phyloP scores from a whole-genome alignment of 2,113 vertebrate genomes.

The Orientallactaga bullata region DNA sequence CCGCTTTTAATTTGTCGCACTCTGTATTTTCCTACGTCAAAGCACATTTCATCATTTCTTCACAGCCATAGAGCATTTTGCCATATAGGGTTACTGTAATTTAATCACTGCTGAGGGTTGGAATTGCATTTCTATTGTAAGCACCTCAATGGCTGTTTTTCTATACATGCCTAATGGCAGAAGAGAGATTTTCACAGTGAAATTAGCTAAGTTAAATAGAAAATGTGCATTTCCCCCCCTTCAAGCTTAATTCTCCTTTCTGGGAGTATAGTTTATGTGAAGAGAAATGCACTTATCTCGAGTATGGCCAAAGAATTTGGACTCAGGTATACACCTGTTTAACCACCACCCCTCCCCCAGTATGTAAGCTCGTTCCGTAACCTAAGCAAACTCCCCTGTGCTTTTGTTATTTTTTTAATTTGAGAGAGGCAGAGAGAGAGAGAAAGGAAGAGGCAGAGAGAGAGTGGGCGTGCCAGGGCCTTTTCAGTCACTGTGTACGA shows the following conservation, averaged over 20 bases:
- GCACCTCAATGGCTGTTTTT: constrained; percentile 31
- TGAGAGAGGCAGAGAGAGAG: too few species aligned
- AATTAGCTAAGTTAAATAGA: constrained; percentile 46
- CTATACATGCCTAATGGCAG: constrained; percentile 31
- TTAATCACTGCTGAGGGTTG: constrained; percentile 42
- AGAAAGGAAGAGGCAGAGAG: too few species aligned
- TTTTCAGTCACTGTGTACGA: too few species aligned
- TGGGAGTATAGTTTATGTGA: neutral
- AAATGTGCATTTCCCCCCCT: neutral
- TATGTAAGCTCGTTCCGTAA: neutral
- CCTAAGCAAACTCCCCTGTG: neutral
- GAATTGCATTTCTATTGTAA: constrained; percentile 49
- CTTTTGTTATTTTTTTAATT: too few species aligned
- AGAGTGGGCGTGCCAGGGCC: too few species aligned
- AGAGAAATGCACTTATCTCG: neutral
- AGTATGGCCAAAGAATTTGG: neutral
- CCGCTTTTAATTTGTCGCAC: constrained; percentile 53
- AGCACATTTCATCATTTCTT: constrained; percentile 34
- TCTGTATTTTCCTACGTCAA: constrained; percentile 54
- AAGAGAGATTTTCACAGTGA: constrained; percentile 10
- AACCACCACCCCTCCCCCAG: neutral
- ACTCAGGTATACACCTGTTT: neutral
- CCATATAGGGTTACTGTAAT: constrained; percentile 27
- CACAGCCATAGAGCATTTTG: neutral
- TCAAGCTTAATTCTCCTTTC: constrained; percentile 57